A percentile compares a stretch with the other conserved stretches of the same genome.
These are phyloP conservation scores for Coremacera marginata DNA, from an alignment of 2,888 invertebrate genomes.

Conservation along the genomic window DNA sequence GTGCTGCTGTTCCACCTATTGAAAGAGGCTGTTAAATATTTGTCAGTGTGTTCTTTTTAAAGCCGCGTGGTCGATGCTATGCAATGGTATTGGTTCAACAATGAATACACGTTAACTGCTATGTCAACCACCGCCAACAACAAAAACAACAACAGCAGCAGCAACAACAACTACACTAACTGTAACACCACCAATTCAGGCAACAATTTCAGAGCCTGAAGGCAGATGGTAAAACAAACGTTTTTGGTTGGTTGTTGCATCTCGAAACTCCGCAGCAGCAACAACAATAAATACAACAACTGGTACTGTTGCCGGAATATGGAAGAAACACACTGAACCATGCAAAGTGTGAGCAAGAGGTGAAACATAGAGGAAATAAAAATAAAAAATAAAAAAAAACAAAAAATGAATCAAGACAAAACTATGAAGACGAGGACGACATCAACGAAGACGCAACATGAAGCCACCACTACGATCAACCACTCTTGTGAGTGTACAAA, in stretches of 20 bases:
- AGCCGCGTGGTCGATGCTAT: neutral
- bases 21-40: slow-evolving; percentile 36
- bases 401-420: slow-evolving; percentile 1
- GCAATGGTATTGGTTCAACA: slow-evolving; percentile 43
- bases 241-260: slow-evolving; percentile 65
- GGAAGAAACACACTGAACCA: neutral
- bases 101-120: slow-evolving; percentile 4
- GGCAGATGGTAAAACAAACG: slow-evolving; percentile 54
- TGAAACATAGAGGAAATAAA: neutral
- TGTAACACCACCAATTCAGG: slow-evolving; percentile 24
- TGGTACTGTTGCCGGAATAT: slow-evolving; percentile 27
- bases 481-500: slow-evolving; percentile 56
- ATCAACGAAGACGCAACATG: neutral
- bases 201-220: slow-evolving; percentile 27
- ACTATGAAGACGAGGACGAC: neutral
- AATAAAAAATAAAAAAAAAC: slow-evolving; percentile 5
- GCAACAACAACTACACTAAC: slow-evolving; percentile 14
- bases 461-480: slow-evolving; percentile 37
- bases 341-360: slow-evolving; percentile 1
- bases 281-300: slow-evolving; percentile 25
- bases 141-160: slow-evolving; percentile 25
- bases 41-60: slow-evolving; percentile 41
- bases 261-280: slow-evolving; percentile 30
- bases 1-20: slow-evolving; percentile 25
- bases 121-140: slow-evolving; percentile 24